Evolutionary conservation across 2,797 vertebrate genomes (phyloP), one percentile per base, ranked within the genome.

Genomic region (Aphelocoma californica): DNA sequence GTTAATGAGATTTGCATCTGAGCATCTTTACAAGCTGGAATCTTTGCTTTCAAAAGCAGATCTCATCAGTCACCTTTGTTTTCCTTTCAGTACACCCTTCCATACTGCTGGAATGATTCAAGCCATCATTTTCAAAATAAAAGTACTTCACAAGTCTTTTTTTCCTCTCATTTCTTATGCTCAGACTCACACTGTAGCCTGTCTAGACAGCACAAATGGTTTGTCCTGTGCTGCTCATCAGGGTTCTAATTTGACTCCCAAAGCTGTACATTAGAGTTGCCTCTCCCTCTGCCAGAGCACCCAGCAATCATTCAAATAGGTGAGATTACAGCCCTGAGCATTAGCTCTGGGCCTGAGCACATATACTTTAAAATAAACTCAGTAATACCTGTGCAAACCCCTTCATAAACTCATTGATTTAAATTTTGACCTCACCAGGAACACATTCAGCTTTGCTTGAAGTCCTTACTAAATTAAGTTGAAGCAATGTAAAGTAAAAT

Each of bases 1-100:
- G 58, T 58, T 95, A 93, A 96, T 69, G 62, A 75, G 93, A 88
- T 94, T 93, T 94, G 47, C 73, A 86, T 57, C 54, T 40, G 40
- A 90, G 75, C 56, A 25, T 80, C 71, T 88, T 89, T 34, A 67
- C 42, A 83, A 90, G 66, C n/a, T 81, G 82, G 23, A 83, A 86
- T 31, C 80, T 88, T 72, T 81, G 82, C 82, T 95, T 90, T 86
- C 70, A 69, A 57, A 78, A 79, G 61, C 69, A 88, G 65, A 91
- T 45, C 77, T 86, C 80, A 90, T 32, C 47, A 47, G 57, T 57
- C 78, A 91, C 80, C 65, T 90, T 74, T 88, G 77, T 72, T 71
- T 81, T 31, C 42, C 42, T 57, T 56, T 34, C 65, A 71, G 34
- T 4, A 20, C 4, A n/a, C 16, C 47, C 10, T 38, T 47, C 32